Evolutionary conservation across 2,888 invertebrate species (phyloP).

Genomic region (Cephus pygmeus): DNA sequence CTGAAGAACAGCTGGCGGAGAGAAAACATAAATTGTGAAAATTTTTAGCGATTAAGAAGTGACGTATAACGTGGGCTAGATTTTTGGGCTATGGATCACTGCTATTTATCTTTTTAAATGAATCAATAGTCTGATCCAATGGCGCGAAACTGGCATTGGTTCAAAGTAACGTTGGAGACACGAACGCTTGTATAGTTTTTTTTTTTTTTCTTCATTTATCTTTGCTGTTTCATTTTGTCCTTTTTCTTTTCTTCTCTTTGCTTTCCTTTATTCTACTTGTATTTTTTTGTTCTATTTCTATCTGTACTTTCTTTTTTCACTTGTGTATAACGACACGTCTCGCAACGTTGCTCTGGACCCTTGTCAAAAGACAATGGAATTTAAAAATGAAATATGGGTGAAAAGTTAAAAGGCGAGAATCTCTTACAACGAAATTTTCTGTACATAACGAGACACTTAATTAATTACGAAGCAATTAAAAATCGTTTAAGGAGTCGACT

Average conservation of each 20-base stretch:
- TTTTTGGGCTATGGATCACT: neutral
- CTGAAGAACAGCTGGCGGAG: neutral
- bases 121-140: conserved; percentile 23
- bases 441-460: conserved; percentile 42
- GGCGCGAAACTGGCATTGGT: conserved; percentile 55
- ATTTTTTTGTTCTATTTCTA: no score
- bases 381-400: conserved; percentile 1
- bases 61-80: no score
- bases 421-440: conserved; percentile 48
- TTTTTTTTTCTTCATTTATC: conserved; percentile 27
- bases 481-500: neutral
- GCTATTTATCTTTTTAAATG: neutral
- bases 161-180: conserved; percentile 61
- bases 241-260: conserved; percentile 18
- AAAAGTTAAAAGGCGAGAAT: no score
- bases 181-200: conserved; percentile 47
- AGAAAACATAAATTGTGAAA: neutral
- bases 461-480: no score
- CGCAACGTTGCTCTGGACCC: conserved; percentile 62
- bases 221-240: conserved; percentile 4
- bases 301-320: neutral
- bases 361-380: conserved; percentile 42
- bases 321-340: conserved; percentile 26
- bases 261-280: neutral
- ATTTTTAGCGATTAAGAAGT: neutral